These are phyloP conservation scores for Brachystomella parvula DNA, from an alignment of 1,140 invertebrate species.

Conservation along the genomic window DNA sequence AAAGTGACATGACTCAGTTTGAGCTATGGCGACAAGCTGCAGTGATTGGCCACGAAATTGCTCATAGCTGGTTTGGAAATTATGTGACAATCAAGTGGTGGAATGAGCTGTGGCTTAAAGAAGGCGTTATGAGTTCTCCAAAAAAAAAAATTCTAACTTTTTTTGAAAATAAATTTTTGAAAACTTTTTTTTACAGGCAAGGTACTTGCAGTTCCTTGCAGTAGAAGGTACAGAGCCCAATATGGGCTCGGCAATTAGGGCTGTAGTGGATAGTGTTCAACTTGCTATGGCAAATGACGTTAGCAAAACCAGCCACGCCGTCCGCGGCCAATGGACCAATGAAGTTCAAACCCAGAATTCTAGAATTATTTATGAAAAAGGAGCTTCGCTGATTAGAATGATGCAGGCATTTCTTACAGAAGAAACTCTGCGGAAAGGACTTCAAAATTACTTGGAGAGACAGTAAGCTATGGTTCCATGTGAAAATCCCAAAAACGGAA, in stretches of 20 bases:
- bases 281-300: constrained; percentile 5
- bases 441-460: constrained; percentile 49
- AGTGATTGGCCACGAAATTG: constrained; percentile 16
- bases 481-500: too few relatives aligned
- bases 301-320: background rate
- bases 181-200: constrained; percentile 12
- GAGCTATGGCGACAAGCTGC: background rate
- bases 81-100: constrained; percentile 9
- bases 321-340: background rate
- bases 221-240: background rate
- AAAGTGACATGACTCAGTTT: constrained; percentile 8
- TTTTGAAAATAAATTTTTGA: constrained; percentile 5
- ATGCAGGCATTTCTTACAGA: constrained; percentile 60
- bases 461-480: constrained; percentile 47
- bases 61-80: constrained; percentile 22
- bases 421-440: constrained; percentile 52
- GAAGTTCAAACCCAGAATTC: background rate
- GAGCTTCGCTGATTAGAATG: constrained; percentile 64
- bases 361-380: constrained; percentile 39
- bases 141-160: background rate
- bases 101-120: constrained; percentile 16
- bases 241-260: background rate
- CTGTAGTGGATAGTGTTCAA: background rate
- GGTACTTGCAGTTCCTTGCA: background rate
- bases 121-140: background rate